Evolutionary conservation across 1,140 invertebrate genomes (phyloP).

Genomic region (Onthophagus taurus): DNA sequence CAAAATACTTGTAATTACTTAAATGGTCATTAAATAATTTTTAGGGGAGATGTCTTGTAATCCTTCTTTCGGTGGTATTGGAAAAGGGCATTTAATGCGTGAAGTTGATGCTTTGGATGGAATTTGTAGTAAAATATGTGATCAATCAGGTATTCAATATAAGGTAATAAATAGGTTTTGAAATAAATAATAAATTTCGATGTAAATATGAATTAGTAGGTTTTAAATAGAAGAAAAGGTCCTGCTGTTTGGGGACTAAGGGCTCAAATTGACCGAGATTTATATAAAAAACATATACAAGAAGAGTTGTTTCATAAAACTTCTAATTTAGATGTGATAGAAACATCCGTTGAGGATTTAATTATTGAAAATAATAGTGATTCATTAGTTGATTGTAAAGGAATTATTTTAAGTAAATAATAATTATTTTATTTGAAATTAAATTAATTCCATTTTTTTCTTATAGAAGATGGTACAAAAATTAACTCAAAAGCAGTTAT

Average conservation of each 20-base stretch:
- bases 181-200: background rate
- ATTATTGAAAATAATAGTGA: slow-evolving; percentile 44
- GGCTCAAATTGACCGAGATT: slow-evolving; percentile 80
- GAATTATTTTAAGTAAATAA: slow-evolving; percentile 52
- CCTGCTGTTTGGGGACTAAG: slow-evolving; percentile 87
- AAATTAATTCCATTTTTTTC: slow-evolving; percentile 16
- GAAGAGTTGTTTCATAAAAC: slow-evolving; percentile 56
- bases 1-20: background rate
- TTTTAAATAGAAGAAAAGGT: slow-evolving; percentile 66
- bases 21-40: slow-evolving; percentile 3
- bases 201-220: slow-evolving; percentile 39
- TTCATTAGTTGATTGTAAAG: slow-evolving; percentile 39
- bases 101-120: slow-evolving; percentile 92
- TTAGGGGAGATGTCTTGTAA: slow-evolving; percentile 94
- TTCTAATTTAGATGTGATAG: slow-evolving; percentile 60
- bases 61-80: slow-evolving; percentile 91
- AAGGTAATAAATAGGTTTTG: slow-evolving; percentile 39
- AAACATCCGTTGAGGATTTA: slow-evolving; percentile 77
- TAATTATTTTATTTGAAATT: slow-evolving; percentile 11
- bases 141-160: slow-evolving; percentile 68
- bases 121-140: slow-evolving; percentile 76
- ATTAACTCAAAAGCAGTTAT: slow-evolving; percentile 63
- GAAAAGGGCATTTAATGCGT: slow-evolving; percentile 87
- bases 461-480: slow-evolving; percentile 48
- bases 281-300: slow-evolving; percentile 81